Evolutionary conservation across 23 tunicate species (phyloP).

Genomic region (Clavelina lepadiformis): DNA sequence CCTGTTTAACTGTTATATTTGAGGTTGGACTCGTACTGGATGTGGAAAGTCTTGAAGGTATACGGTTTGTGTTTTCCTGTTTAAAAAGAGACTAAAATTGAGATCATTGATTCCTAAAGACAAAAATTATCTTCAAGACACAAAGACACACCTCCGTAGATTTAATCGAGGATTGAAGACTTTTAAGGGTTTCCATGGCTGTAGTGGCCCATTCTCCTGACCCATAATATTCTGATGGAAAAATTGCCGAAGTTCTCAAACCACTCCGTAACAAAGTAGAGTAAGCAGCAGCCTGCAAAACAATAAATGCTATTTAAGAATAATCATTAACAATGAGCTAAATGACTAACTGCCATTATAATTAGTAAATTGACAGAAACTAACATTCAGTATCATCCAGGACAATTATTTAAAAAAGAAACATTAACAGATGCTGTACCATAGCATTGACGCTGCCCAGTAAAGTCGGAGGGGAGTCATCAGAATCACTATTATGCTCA

Average conservation of each 20-base stretch:
- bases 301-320: neutral
- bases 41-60: no score
- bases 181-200: constrained; percentile 77
- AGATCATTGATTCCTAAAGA: neutral
- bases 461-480: constrained; percentile 45
- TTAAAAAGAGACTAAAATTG: neutral
- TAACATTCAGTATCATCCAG: no score
- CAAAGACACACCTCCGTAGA: constrained; percentile 8
- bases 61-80: no score
- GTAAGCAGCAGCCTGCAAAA: constrained; percentile 6
- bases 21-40: no score
- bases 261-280: constrained; percentile 21
- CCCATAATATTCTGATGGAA: constrained; percentile 84
- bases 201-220: constrained; percentile 96
- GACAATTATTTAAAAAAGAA: neutral
- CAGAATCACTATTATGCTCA: constrained; percentile 1
- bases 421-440: neutral
- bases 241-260: constrained; percentile 1
- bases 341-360: no score
- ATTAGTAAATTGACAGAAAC: no score
- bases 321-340: neutral
- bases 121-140: neutral
- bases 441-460: constrained; percentile 4
- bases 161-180: constrained; percentile 27
- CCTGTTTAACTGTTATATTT: no score